Evolutionary conservation across 2,797 vertebrate species (phyloP), one percentile per base, ranked within the genome.

Genomic region (Manis crassicaudata): DNA sequence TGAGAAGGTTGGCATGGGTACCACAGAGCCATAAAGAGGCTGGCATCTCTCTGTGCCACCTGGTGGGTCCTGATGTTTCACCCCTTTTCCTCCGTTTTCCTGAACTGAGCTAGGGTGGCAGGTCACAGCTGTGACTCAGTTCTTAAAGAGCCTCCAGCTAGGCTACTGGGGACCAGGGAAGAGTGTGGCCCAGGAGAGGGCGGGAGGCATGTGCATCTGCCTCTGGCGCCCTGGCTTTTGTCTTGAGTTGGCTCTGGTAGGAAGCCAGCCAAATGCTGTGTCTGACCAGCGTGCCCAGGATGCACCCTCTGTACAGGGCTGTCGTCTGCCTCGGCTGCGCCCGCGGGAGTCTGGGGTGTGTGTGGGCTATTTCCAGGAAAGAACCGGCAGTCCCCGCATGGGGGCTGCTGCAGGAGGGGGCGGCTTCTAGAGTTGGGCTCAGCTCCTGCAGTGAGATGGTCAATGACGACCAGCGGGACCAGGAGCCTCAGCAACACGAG

Each of bases 51-150:
- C 50, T 77, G 58, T 56, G 68, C 60, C 58, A 83, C 82, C 86
- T 65, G 27, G 6, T 18, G 80, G 40, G 67, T 32, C 70, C 76
- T 85, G 65, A 54, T 67, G 60, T 29, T 32, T 79, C 50, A 50
- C 35, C 50, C 58, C 60, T 85, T 83, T 43, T 12, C 80, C 29
- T 82, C 23, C n/a, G 37, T 92, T 89, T 67, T 54, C 90, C 73
- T 68, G 68, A 72, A 50, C 40, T 0, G 8, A 75, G 88, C 80
- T 10, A 76, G 84, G 70, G 85, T 7, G 6, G 90, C 76, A 88
- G 94, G 88, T 88, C 94, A 95, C 88, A 90, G 92, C 35, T 62
- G 85, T 96, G 96, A 95, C 95, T 97, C 85, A 72, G 94, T 50
- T 84, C 73, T 58, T 13, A 13, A 43, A 68, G 67, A 3, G 84